Evolutionary conservation across 2,113 vertebrate species (phyloP), one percentile per base, ranked within the genome.

Genomic region (Amia ocellicauda): DNA sequence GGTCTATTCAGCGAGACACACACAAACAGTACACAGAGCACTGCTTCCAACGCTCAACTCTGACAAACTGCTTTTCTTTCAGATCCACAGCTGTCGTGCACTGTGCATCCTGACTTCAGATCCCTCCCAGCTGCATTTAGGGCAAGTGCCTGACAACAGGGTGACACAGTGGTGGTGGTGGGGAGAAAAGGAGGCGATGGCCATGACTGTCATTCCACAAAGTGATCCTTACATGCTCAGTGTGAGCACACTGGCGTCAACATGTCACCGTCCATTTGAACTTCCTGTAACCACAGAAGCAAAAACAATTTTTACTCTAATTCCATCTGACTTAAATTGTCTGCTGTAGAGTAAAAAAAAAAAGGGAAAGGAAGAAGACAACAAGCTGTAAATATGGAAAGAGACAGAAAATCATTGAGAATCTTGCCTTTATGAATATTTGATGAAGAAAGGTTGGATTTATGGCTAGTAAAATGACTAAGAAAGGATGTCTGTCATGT

Each of bases 371-470:
- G 91, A 89, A 92, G 87, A 91, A 90, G 92, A 95, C 93, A 95
- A 93, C 91, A 94, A 89, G 89, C 90, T 90, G 91, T 93, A 94
- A 92, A 92, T 94, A 96, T 91, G 83, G 91, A 89, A 92, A 92
- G 89, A 95, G 94, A 96, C 94, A 96, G 94, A 93, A 97, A 97
- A 96, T 95, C 94, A 94, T 94, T 98, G 91, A 86, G 90, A 93
- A 93, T 90, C 90, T 91, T 88, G 93, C 90, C 91, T 91, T 91
- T 91, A 93, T 97, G 92, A 96, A 96, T 96, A 93, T 94, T 98
- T 96, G 93, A 98, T 97, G 93, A 93, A 88, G 83, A 85, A 88
- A 90, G 88, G 87, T 91, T 90, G 88, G 86, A 85, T 90, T 88
- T 88, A 83, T 91, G 88, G 87, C 89, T 91, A 91, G 90, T 93